Conservation (phyloP, 2,113 vertebrate species). For the Spheniscus mendiculus region DNA sequence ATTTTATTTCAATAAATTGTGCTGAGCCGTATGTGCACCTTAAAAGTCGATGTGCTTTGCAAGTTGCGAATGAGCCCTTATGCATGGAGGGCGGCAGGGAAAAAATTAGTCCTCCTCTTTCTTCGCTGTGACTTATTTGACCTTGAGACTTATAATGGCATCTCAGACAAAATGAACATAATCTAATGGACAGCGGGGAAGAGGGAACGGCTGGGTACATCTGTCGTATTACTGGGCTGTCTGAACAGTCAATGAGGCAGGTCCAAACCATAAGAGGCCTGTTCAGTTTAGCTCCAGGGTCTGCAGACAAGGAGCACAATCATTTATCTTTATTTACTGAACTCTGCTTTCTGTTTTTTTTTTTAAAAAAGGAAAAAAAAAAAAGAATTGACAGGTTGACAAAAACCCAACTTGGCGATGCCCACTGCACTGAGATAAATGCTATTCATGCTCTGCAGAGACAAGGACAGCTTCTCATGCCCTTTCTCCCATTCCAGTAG, state of each 20-base stretch:
- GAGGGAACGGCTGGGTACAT: slow-evolving; percentile 85
- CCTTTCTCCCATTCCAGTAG: slow-evolving; percentile 69
- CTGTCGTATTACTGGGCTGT: slow-evolving; percentile 88
- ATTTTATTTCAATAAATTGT: slow-evolving; percentile 77
- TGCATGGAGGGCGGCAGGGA: slow-evolving; percentile 49
- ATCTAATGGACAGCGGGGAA: slow-evolving; percentile 85
- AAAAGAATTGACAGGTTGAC: slow-evolving; percentile 81
- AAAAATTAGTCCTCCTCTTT: slow-evolving; percentile 74
- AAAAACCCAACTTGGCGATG: slow-evolving; percentile 76
- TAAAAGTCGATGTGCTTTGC: slow-evolving; percentile 45
- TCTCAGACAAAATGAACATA: slow-evolving; percentile 86
- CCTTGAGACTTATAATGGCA: slow-evolving; percentile 87
- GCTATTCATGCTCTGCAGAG: slow-evolving; percentile 77
- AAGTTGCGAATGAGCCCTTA: slow-evolving; percentile 57
- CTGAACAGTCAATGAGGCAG: slow-evolving; percentile 90
- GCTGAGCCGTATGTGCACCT: slow-evolving; percentile 14
- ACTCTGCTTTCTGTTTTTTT: slow-evolving; percentile 85
- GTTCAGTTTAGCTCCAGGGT: slow-evolving; percentile 85
- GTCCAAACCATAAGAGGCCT: slow-evolving; percentile 85
- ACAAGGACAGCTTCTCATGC: slow-evolving; percentile 76
- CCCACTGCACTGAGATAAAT: slow-evolving; percentile 82
- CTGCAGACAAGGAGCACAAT: slow-evolving; percentile 81
- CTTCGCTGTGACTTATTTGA: slow-evolving; percentile 80
- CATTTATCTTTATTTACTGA: slow-evolving; percentile 91
- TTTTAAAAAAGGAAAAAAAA: slow-evolving; percentile 16